Base-by-base conservation (phyloP, 2,797 vertebrate species). In the Craterocephalus amniculus region DNA sequence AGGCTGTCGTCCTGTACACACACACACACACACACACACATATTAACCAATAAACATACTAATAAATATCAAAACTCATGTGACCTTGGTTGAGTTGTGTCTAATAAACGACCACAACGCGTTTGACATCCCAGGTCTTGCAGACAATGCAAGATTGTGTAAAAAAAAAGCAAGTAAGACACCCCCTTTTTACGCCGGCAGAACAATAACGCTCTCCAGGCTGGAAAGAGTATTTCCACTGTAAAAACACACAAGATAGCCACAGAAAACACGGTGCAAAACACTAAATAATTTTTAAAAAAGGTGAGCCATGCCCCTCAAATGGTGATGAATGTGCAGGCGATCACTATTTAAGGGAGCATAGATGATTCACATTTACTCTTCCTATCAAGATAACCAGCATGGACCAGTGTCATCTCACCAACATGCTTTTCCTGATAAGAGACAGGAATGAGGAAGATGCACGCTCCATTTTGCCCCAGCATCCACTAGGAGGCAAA, bases 1-100 rank as follows among this genome's bases (percentile, higher is more conserved):
- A 92, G 88, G 84, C 90, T 84, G 72, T 61, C 76, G 86, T 93
- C 91, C 92, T 92, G 89, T 40, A 69, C 60, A 82, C 62, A 86
- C 74, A 87, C 59, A 67, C 20, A 82, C 29, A 86, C 45, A 83
- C 57, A 83, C 60, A 82, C 62, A 86, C 72, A 83, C 55, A 84
- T 35, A 73, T 66, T 26, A 61, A 74, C 76, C 69, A 56, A 71
- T 65, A 51, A 65, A 73, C 55, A 83, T 22, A 71, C 75, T 35
- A 72, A 71, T 68, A 40, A 49, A 58, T 70, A 59, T n/a, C n/a
- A 56, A 69, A 32, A 72, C 64, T 67, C n/a, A 40, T 57, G 43
- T 74, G 63, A 72, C 81, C 70, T 85, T 67, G 70, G 32, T 34
- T 57, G 35, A 3, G 62, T 22, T 70, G 32, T 63, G 63, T 78